phyloP scores from a whole-genome alignment of 2,888 invertebrate genomes.

The Rugalucina vietnamica region DNA sequence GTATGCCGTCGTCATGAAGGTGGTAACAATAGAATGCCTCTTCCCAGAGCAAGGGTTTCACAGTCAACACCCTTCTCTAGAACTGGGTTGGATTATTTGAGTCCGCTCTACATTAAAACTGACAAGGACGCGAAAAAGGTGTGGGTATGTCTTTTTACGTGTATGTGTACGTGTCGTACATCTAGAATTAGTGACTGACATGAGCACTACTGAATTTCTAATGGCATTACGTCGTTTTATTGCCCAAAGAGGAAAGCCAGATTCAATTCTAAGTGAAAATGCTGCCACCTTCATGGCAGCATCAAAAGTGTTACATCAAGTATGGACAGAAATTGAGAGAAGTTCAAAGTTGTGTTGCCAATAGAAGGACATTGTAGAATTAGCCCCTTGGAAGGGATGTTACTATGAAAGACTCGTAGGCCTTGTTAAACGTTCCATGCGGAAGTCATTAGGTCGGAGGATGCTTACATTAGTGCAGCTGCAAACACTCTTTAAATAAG shows the following conservation, averaged over 20 bases:
- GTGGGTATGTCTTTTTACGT: conserved; percentile 35
- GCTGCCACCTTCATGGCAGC: conserved; percentile 26
- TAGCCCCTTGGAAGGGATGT: conserved; percentile 21
- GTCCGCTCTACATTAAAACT: conserved; percentile 24
- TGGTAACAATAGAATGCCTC: conserved; percentile 31
- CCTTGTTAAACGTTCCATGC: conserved; percentile 14
- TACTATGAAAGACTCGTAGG: conserved; percentile 19
- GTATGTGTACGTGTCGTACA: conserved; percentile 37
- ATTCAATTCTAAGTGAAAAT: conserved; percentile 24
- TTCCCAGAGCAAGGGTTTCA: conserved; percentile 29
- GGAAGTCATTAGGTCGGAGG: conserved; percentile 18
- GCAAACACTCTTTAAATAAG: conserved; percentile 22
- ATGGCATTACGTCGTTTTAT: conserved; percentile 27
- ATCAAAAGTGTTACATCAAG: neutral
- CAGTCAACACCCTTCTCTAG: conserved; percentile 15
- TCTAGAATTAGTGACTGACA: conserved; percentile 24
- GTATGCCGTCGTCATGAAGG: conserved; percentile 33
- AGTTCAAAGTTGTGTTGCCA: conserved; percentile 9
- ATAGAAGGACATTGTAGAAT: conserved; percentile 1
- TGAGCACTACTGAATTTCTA: conserved; percentile 25
- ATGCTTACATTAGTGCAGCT: conserved; percentile 12
- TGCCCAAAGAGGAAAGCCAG: conserved; percentile 10
- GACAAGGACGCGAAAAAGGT: neutral
- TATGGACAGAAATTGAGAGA: neutral
- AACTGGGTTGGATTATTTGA: conserved; percentile 34